Base-by-base conservation (phyloP, 2,797 vertebrate genomes). In the Choloepus didactylus region DNA sequence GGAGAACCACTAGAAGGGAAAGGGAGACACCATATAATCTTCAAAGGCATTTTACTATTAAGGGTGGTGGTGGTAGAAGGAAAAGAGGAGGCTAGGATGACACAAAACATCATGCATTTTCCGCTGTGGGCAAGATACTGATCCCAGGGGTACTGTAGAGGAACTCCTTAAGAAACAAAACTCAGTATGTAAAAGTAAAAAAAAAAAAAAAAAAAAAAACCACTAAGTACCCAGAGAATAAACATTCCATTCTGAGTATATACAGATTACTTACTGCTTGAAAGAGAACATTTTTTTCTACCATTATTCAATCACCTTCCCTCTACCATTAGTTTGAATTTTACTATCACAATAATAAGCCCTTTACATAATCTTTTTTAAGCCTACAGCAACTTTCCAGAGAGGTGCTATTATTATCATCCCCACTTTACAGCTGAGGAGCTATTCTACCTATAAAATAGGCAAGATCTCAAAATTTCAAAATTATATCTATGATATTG, bases 151-250 rank as follows among this genome's bases (percentile, higher is more conserved):
- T 92, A 69, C 14, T 84, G 3, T 5, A 69, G 0, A 87, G 84
- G 56, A 86, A 81, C 89, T 82, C 21, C 69, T 87, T 79, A 94
- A 64, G 35, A 95, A 91, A 73, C 60, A 91, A 94, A 93, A 90
- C 46, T 31, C 25, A 85, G n/a, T 5, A 35, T 16, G 9, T 38
- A 89, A 54, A 62, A 56, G 19, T 70, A 56, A 85, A 91, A 46
- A 72, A 15, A 19, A 10, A 16, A 70, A 76, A 9, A 54, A 31
- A 46, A 25, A 59, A 6, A 41, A 64, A 79, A 76, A 56, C 31
- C 70, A 79, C 54, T 84, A 87, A 69, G 69, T 80, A 87, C 5
- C 23, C 25, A 38, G 83, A 87, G 44, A 88, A 88, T 31, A 83
- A 12, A 60, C 10, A 80, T 19, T 35, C 27, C 29, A 66, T 60